Conservation (phyloP, 2,888 invertebrate genomes). For the Amphipoea oculea region DNA sequence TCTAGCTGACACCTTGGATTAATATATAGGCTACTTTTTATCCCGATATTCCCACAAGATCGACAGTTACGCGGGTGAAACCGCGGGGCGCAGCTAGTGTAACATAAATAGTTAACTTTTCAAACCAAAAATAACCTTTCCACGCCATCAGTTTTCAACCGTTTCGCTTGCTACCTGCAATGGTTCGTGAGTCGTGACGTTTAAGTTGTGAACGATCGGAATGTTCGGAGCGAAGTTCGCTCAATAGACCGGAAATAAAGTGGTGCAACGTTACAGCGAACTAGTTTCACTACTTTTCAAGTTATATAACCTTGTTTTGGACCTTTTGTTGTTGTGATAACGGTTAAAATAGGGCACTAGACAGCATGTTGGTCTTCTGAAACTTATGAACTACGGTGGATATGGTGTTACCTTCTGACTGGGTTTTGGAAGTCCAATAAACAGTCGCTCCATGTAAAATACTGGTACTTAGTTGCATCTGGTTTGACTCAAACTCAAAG, state of each 20-base stretch:
- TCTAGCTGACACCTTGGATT: no score
- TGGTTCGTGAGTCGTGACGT: slow-evolving; percentile 32
- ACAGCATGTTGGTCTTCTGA: neutral
- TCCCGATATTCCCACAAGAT: no score
- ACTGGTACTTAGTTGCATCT: neutral
- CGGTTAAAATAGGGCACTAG: neutral
- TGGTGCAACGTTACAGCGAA: slow-evolving; percentile 37
- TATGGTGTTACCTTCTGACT: neutral
- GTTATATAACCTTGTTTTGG: slow-evolving; percentile 32
- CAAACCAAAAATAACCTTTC: neutral
- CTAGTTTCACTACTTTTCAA: slow-evolving; percentile 26
- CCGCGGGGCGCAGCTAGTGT: neutral
- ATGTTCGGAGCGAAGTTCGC: slow-evolving; percentile 39
- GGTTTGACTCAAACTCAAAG: no score
- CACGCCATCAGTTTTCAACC: neutral
- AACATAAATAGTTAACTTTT: neutral
- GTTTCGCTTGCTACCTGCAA: slow-evolving; percentile 29
- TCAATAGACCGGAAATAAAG: slow-evolving; percentile 60
- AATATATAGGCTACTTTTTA: no score
- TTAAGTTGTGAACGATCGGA: slow-evolving; percentile 46
- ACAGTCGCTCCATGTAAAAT: neutral
- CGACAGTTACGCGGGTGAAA: no score
- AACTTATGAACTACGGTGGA: neutral
- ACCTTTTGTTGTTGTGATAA: slow-evolving; percentile 8
- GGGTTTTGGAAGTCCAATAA: neutral